Conservation (phyloP, 2,797 vertebrate genomes). For the Enteromius trimaculatus region DNA sequence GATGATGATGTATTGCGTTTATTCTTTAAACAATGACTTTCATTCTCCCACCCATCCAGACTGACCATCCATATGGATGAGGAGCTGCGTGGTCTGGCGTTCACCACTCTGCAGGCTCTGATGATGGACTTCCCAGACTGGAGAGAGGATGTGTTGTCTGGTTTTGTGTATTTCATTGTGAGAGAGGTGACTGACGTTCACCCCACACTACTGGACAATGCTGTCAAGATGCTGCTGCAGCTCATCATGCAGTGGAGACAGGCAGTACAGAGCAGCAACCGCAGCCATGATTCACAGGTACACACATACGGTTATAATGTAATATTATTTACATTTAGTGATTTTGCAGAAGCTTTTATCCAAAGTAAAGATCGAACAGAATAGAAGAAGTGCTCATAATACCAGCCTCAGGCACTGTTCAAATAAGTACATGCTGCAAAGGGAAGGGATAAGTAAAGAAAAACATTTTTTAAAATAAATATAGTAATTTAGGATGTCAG, state of each 20-base stretch:
- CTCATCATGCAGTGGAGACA: constrained; percentile 98
- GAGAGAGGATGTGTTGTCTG: constrained; percentile 97
- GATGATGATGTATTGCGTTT: neutral
- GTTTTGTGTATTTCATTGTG: constrained; percentile 96
- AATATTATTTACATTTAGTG: neutral
- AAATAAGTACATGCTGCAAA: too few relatives aligned
- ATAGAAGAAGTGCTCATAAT: too few relatives aligned
- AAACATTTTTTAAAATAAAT: too few relatives aligned
- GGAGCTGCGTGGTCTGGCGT: constrained; percentile 95
- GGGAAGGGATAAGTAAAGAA: too few relatives aligned
- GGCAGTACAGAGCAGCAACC: constrained; percentile 91
- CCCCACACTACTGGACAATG: constrained; percentile 94
- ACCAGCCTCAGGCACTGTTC: too few relatives aligned
- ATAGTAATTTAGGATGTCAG: too few relatives aligned
- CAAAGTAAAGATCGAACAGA: too few relatives aligned
- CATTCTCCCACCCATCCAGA: constrained; percentile 68
- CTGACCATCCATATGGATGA: constrained; percentile 99
- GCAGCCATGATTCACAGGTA: constrained; percentile 87
- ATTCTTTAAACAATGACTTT: constrained; percentile 5
- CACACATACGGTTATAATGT: neutral
- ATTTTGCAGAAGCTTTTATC: too few relatives aligned
- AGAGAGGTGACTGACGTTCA: constrained; percentile 96
- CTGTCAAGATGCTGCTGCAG: constrained; percentile 97
- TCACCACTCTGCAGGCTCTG: constrained; percentile 96
- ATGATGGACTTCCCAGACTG: constrained; percentile 98